A percentile compares a stretch with the other conserved stretches of the same genome.
phyloP scores from a whole-genome alignment of 2,888 invertebrate genomes.

The Pecten maximus region DNA sequence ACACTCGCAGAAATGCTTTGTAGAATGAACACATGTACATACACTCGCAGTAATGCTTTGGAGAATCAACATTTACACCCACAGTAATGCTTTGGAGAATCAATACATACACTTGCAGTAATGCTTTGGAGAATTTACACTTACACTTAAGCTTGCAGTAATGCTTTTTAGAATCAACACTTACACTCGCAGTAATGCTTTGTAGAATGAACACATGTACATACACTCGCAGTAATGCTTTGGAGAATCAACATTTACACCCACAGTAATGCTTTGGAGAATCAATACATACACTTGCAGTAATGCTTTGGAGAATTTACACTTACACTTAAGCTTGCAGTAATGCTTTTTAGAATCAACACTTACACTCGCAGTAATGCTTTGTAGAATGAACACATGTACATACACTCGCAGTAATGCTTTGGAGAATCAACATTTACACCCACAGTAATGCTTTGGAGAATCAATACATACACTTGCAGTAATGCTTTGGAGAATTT shows the following conservation, averaged over 20 bases:
- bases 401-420: too few species aligned
- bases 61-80: constrained; percentile 86
- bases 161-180: background rate
- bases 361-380: too few species aligned
- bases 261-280: background rate
- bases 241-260: background rate
- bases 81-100: background rate
- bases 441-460: too few species aligned
- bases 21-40: constrained; percentile 72
- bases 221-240: background rate
- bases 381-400: too few species aligned
- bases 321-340: too few species aligned
- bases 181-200: background rate
- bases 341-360: too few species aligned
- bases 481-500: constrained; percentile 95
- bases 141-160: background rate
- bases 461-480: constrained; percentile 85
- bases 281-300: background rate
- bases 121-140: background rate
- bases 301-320: too few species aligned
- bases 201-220: background rate
- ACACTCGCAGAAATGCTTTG: too few species aligned
- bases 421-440: too few species aligned
- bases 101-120: background rate
- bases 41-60: constrained; percentile 93